Conservation (phyloP, 1,140 invertebrate genomes). For the Berghia stephanieae region DNA sequence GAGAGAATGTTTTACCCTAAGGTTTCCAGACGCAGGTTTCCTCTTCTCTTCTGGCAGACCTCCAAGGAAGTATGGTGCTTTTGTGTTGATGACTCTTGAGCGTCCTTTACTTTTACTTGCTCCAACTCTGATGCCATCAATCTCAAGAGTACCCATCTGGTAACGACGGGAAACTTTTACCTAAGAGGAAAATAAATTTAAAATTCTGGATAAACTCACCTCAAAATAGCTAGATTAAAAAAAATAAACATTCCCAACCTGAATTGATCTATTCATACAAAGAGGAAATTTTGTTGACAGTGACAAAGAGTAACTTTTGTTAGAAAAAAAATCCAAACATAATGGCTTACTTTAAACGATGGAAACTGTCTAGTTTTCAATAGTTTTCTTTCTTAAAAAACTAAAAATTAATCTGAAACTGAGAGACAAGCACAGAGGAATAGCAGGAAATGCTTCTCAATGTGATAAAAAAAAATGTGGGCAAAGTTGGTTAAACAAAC, state of each 20-base stretch:
- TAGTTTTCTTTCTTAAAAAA: too few species aligned
- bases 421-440: too few species aligned
- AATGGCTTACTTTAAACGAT: too few species aligned
- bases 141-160: conserved; percentile 73
- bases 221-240: too few species aligned
- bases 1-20: conserved; percentile 63
- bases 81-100: conserved; percentile 73
- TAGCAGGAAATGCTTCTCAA: too few species aligned
- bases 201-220: too few species aligned
- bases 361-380: background rate
- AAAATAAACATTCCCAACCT: background rate
- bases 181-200: conserved; percentile 39
- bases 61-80: conserved; percentile 82
- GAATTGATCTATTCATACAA: background rate
- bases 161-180: conserved; percentile 69
- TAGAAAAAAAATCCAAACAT: too few species aligned
- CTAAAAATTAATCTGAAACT: too few species aligned
- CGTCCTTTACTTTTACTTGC: conserved; percentile 71
- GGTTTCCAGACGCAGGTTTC: conserved; percentile 53
- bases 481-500: too few species aligned
- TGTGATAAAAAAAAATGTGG: background rate
- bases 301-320: too few species aligned
- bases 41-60: conserved; percentile 70
- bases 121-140: conserved; percentile 74
- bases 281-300: background rate